Percentiles rank a stretch among this genome's conserved stretches.
Evolutionary conservation across 1,140 invertebrate species (phyloP).

Genomic region (Penaeus japonicus): DNA sequence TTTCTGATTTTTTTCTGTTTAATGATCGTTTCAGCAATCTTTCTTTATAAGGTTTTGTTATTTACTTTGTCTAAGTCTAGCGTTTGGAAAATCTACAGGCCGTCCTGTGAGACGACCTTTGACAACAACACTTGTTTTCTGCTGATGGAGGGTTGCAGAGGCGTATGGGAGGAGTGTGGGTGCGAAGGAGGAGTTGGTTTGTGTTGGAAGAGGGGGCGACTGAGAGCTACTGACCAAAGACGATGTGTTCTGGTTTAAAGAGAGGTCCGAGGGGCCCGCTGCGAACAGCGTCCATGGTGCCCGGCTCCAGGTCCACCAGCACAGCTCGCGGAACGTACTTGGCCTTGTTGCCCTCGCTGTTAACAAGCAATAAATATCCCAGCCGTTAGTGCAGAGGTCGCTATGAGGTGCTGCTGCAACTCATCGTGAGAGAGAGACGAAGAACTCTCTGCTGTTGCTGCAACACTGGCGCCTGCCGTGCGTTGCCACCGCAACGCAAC

Average conservation of each 20-base stretch:
- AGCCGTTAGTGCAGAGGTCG: conserved; percentile 4
- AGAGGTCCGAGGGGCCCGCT: conserved; percentile 72
- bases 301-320: conserved; percentile 86
- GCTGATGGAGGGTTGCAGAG: not conserved
- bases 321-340: conserved; percentile 80
- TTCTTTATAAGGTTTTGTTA: too few relatives aligned
- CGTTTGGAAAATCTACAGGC: too few relatives aligned
- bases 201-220: too few relatives aligned
- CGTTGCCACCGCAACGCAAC: too few relatives aligned
- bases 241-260: conserved; percentile 74
- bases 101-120: too few relatives aligned
- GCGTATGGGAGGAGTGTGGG: not conserved
- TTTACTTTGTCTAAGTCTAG: too few relatives aligned
- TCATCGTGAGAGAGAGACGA: too few relatives aligned
- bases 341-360: conserved; percentile 48
- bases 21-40: too few relatives aligned
- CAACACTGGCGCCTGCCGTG: too few relatives aligned
- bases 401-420: not conserved
- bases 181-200: not conserved
- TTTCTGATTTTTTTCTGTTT: too few relatives aligned
- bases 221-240: conserved; percentile 68
- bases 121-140: too few relatives aligned
- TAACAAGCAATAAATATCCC: conserved; percentile 27
- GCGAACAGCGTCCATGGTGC: conserved; percentile 73
- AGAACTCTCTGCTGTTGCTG: too few relatives aligned